These are phyloP conservation scores for Gastrophryne carolinensis DNA, from an alignment of 2,797 vertebrate species.

Conservation along the genomic window DNA sequence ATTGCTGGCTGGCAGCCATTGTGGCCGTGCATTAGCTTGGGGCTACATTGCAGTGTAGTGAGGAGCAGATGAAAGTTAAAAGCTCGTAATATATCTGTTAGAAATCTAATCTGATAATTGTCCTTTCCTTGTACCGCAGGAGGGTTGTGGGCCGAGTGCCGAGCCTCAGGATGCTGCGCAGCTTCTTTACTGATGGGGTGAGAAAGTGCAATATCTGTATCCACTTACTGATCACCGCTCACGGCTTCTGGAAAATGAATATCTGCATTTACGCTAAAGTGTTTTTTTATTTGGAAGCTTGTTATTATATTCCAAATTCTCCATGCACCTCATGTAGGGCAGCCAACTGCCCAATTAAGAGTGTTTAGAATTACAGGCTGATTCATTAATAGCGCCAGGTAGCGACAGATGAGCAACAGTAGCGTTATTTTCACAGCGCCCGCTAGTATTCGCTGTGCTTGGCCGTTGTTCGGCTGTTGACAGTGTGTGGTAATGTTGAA, in stretches of 20 bases:
- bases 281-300: too few relatives aligned
- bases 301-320: too few relatives aligned
- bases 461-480: too few relatives aligned
- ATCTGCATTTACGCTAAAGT: not conserved
- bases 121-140: conserved; percentile 62
- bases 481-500: too few relatives aligned
- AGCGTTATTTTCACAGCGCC: too few relatives aligned
- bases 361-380: too few relatives aligned
- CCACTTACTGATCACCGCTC: not conserved
- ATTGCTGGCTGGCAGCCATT: not conserved
- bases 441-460: too few relatives aligned
- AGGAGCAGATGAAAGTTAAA: not conserved
- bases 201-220: conserved; percentile 57
- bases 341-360: too few relatives aligned
- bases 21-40: not conserved
- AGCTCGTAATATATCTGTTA: not conserved
- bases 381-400: too few relatives aligned
- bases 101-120: conserved; percentile 7
- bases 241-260: not conserved
- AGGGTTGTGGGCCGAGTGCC: conserved; percentile 87
- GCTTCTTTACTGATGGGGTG: conserved; percentile 94
- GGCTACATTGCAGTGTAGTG: not conserved
- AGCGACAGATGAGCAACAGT: too few relatives aligned
- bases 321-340: too few relatives aligned
- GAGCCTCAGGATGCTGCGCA: conserved; percentile 80